A percentile compares a stretch with the other conserved stretches of the same genome.
Evolutionary conservation across 1,140 invertebrate species (phyloP).

Genomic region (Luehdorfia chinensis): DNA sequence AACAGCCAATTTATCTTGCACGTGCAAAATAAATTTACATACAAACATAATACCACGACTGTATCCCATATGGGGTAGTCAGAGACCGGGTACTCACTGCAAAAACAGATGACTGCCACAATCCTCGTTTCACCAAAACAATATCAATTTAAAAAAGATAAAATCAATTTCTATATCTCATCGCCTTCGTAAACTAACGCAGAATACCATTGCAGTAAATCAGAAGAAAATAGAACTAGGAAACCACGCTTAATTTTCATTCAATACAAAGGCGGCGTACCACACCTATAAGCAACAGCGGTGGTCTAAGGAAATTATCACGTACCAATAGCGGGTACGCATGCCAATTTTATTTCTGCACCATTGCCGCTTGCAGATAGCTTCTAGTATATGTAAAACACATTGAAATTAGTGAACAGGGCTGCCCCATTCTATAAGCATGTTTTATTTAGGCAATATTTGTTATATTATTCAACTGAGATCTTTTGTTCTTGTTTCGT

Average conservation of each 20-base stretch:
- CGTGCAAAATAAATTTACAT: not conserved
- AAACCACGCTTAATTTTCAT: constrained; percentile 47
- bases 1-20: constrained; percentile 2
- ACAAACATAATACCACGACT: constrained; percentile 8
- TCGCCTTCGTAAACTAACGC: too few relatives aligned
- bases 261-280: constrained; percentile 43
- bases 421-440: too few relatives aligned
- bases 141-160: too few relatives aligned
- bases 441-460: too few relatives aligned
- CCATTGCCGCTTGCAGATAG: constrained; percentile 34
- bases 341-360: constrained; percentile 43
- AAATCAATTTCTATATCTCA: too few relatives aligned
- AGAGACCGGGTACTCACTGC: too few relatives aligned
- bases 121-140: too few relatives aligned
- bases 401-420: constrained; percentile 38
- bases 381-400: constrained; percentile 46
- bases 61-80: too few relatives aligned
- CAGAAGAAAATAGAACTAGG: constrained; percentile 36
- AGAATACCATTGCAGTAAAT: too few relatives aligned
- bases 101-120: too few relatives aligned
- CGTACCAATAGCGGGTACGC: constrained; percentile 34
- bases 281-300: constrained; percentile 37
- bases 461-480: too few relatives aligned
- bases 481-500: too few relatives aligned
- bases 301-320: constrained; percentile 46